These are phyloP conservation scores for Mesembrinibis cayennensis DNA, from an alignment of 2,113 vertebrate species.

Conservation along the genomic window DNA sequence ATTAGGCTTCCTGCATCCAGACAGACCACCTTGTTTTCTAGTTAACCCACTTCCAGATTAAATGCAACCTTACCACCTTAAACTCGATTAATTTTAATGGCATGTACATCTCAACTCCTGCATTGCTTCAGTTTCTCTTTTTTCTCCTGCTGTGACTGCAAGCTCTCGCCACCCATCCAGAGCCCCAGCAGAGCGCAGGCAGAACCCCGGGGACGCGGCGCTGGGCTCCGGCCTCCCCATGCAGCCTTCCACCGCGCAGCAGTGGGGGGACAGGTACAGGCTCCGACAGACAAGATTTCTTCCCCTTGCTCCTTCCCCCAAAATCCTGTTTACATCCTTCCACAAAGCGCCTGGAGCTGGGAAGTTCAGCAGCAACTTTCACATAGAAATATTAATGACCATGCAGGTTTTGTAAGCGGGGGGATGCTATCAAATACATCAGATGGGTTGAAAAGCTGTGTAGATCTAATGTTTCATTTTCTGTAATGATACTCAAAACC, in stretches of 20 bases:
- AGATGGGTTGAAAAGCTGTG: conserved; percentile 39
- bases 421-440: neutral
- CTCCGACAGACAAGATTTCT: fast-evolving
- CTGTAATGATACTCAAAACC: conserved; percentile 65
- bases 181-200: too few relatives aligned
- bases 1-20: neutral
- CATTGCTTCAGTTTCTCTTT: neutral
- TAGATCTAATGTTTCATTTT: conserved; percentile 73
- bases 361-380: neutral
- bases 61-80: neutral
- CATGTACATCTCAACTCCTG: fast-evolving
- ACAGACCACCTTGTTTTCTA: neutral
- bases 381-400: neutral
- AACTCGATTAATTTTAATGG: neutral
- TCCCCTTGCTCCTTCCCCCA: neutral
- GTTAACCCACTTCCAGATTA: neutral
- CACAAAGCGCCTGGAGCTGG: neutral
- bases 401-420: neutral
- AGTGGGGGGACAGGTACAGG: fast-evolving
- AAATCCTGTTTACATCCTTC: neutral
- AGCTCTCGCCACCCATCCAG: neutral
- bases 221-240: neutral
- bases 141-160: fast-evolving
- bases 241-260: fast-evolving
- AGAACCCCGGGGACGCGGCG: fast-evolving